phyloP scores from a whole-genome alignment of 2,113 vertebrate species.

The Halcyon senegalensis region DNA sequence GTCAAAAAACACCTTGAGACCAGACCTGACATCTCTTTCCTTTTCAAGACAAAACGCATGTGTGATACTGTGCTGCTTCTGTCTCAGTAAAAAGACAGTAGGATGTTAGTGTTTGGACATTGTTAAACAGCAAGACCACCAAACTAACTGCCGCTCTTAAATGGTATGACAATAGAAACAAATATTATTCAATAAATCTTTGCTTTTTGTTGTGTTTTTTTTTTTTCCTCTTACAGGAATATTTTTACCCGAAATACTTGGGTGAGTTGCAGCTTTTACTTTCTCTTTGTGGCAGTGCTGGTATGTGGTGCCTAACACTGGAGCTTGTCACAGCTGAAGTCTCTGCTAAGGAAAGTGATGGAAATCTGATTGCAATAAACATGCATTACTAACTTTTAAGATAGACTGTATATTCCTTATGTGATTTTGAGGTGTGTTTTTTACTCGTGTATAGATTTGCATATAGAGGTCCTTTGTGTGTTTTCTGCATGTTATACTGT shows the following conservation, averaged over 20 bases:
- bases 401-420: background rate
- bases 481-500: background rate
- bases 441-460: background rate
- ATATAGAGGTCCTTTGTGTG: background rate
- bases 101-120: background rate
- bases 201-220: background rate
- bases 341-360: background rate
- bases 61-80: background rate
- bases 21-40: background rate
- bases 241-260: slow-evolving; percentile 94
- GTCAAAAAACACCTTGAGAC: background rate
- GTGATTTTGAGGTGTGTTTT: background rate
- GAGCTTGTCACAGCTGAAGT: background rate
- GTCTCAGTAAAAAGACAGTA: background rate
- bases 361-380: background rate
- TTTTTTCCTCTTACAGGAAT: slow-evolving; percentile 80
- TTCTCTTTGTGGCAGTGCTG: background rate
- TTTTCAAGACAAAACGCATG: background rate
- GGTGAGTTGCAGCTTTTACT: slow-evolving; percentile 81
- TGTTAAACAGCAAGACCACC: background rate
- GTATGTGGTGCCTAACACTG: background rate
- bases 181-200: background rate
- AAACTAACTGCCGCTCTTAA: background rate
- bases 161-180: background rate
- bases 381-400: background rate